A percentile compares a stretch with the other conserved stretches of the same genome.
These are phyloP conservation scores for Tipula lateralis DNA, from an alignment of 2,888 invertebrate genomes.

Conservation along the genomic window DNA sequence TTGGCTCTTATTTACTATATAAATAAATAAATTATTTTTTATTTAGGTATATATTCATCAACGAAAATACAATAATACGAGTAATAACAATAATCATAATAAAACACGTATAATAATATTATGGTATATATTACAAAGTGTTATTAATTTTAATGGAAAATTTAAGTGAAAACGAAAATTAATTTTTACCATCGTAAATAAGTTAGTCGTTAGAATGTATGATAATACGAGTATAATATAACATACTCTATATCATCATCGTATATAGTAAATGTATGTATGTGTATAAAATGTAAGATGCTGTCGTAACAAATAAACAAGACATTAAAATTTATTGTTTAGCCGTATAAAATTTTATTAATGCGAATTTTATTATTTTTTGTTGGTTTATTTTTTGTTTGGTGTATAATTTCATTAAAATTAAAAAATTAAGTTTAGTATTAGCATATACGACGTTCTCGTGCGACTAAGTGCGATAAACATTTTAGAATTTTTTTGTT, in stretches of 20 bases:
- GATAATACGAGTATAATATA: background rate
- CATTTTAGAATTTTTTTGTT: no score
- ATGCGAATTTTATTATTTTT: no score
- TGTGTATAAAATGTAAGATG: no score
- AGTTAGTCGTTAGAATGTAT: background rate
- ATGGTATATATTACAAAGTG: background rate
- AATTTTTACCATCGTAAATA: background rate
- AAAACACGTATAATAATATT: background rate
- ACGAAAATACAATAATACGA: background rate
- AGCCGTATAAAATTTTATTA: no score
- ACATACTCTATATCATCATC: background rate
- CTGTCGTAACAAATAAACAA: no score
- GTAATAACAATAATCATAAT: background rate
- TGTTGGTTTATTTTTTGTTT: no score
- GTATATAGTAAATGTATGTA: no score
- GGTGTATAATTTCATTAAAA: no score
- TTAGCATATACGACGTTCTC: no score
- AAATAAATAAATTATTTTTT: background rate
- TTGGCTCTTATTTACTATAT: background rate
- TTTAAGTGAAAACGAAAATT: background rate
- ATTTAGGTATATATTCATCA: background rate
- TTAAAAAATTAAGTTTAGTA: no score
- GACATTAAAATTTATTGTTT: no score
- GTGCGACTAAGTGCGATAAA: no score
- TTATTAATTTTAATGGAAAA: background rate